These are phyloP conservation scores for Blera fallax DNA, from an alignment of 2,888 invertebrate species.

Conservation along the genomic window DNA sequence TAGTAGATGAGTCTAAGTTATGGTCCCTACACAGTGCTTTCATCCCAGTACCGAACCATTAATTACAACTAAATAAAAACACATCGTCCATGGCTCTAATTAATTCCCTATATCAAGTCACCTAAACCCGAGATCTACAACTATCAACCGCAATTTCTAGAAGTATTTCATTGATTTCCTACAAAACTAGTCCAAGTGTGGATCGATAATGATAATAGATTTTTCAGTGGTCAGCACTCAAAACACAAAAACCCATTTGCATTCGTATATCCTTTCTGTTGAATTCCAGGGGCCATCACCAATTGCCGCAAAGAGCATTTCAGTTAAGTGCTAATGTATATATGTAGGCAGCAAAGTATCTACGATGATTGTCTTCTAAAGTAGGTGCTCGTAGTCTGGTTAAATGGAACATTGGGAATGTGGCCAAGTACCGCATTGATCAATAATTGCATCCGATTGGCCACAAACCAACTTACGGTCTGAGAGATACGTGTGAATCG, in stretches of 20 bases:
- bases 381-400: neutral
- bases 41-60: too few species aligned
- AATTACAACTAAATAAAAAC: too few species aligned
- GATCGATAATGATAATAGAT: neutral
- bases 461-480: slow-evolving; percentile 18
- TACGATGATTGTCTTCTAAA: neutral
- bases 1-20: too few species aligned
- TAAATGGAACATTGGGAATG: slow-evolving; percentile 22
- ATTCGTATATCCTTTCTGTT: neutral
- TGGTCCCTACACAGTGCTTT: too few species aligned
- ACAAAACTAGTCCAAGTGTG: neutral
- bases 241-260: slow-evolving; percentile 3
- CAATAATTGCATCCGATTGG: slow-evolving; percentile 21
- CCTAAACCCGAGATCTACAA: too few species aligned
- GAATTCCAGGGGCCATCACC: neutral
- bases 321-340: neutral
- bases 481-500: neutral
- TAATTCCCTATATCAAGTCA: neutral
- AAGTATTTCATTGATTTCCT: neutral
- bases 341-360: neutral
- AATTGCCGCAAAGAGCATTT: neutral
- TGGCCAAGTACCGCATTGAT: slow-evolving; percentile 35
- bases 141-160: neutral
- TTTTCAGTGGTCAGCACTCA: neutral
- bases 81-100: neutral